These are phyloP conservation scores for Cuniculus paca DNA, from an alignment of 2,797 vertebrate species.

Conservation along the genomic window DNA sequence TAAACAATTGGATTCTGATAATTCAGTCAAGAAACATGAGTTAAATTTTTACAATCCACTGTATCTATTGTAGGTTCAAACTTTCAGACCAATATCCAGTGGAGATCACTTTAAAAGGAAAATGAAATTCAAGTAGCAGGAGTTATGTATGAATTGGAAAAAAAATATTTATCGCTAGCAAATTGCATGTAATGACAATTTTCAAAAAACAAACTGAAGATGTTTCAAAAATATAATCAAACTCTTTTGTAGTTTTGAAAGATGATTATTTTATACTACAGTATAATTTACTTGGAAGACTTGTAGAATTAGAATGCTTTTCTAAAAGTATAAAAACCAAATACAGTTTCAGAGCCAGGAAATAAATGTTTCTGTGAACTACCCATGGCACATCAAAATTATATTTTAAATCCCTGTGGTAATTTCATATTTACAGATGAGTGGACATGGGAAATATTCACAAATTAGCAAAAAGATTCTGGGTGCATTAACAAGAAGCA, in stretches of 20 bases:
- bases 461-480: slow-evolving; percentile 39
- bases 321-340: slow-evolving; percentile 49
- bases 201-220: slow-evolving; percentile 59
- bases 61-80: slow-evolving; percentile 65
- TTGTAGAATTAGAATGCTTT: slow-evolving; percentile 46
- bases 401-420: slow-evolving; percentile 19
- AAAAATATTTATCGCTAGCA: slow-evolving; percentile 53
- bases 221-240: slow-evolving; percentile 62
- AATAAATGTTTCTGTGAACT: slow-evolving; percentile 30
- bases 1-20: slow-evolving; percentile 73
- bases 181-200: slow-evolving; percentile 72
- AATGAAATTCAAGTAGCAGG: slow-evolving; percentile 67
- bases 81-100: slow-evolving; percentile 51
- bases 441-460: background rate
- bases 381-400: background rate
- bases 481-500: background rate
- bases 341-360: slow-evolving; percentile 18
- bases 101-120: slow-evolving; percentile 52
- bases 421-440: slow-evolving; percentile 34
- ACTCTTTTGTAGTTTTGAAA: slow-evolving; percentile 60
- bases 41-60: slow-evolving; percentile 65
- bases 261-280: slow-evolving; percentile 68
- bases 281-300: slow-evolving; percentile 53
- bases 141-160: slow-evolving; percentile 61
- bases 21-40: slow-evolving; percentile 70